Conservation (phyloP, 2,797 vertebrate species). For the Peromyscus nudipes region DNA sequence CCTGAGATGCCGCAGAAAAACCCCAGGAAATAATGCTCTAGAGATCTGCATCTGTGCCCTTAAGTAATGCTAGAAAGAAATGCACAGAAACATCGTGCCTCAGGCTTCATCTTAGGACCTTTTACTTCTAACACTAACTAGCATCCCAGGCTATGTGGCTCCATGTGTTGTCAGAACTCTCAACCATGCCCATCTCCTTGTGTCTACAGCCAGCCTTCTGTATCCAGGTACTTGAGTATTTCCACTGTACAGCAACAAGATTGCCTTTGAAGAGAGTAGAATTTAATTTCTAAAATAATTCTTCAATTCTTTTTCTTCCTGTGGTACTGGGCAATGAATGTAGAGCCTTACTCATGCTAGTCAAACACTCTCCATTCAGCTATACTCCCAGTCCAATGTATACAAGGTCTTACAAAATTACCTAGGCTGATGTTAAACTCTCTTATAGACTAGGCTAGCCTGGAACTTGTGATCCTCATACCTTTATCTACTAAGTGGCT, state of each 20-base stretch:
- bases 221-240: background rate
- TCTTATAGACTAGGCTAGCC: background rate
- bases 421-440: too few relatives aligned
- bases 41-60: background rate
- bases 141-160: background rate
- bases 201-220: background rate
- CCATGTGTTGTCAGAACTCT: background rate
- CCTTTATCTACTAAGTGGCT: background rate
- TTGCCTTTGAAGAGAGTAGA: background rate
- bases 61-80: background rate
- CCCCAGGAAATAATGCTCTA: background rate
- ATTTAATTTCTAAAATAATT: conserved; percentile 1
- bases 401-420: background rate
- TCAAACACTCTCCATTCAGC: background rate
- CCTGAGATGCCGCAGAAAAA: background rate
- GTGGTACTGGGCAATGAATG: background rate
- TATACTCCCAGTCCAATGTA: background rate
- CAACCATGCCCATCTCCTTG: background rate
- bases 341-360: background rate
- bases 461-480: background rate
- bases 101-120: background rate
- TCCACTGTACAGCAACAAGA: background rate
- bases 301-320: background rate
- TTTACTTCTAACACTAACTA: background rate
- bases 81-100: background rate